These are phyloP conservation scores for Danaus plexippus DNA, from an alignment of 1,140 invertebrate species.

Conservation along the genomic window DNA sequence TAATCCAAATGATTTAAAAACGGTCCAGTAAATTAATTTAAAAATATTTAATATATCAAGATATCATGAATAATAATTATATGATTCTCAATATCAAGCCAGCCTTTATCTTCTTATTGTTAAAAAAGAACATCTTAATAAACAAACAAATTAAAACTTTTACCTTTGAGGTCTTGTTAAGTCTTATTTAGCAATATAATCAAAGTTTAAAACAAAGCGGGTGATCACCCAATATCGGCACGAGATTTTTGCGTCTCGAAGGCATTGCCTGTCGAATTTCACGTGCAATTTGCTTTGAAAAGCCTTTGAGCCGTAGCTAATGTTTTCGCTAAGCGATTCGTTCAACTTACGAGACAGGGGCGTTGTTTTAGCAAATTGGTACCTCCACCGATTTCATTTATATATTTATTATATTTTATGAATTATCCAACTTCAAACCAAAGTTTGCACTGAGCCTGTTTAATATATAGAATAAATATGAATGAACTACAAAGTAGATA, in stretches of 20 bases:
- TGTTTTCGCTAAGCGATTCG: constrained; percentile 64
- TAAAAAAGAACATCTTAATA: background rate
- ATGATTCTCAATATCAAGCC: no score
- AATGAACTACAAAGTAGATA: no score
- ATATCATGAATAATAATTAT: no score
- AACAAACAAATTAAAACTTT: constrained; percentile 10
- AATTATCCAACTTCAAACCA: no score
- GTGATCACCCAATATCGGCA: constrained; percentile 27
- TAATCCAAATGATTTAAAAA: no score
- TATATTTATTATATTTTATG: background rate
- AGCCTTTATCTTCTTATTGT: no score
- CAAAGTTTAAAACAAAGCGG: constrained; percentile 24
- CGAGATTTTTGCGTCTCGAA: constrained; percentile 33
- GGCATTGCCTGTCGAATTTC: constrained; percentile 54
- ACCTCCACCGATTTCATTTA: constrained; percentile 9
- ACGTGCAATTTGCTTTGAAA: constrained; percentile 61
- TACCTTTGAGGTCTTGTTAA: constrained; percentile 14
- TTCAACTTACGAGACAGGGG: constrained; percentile 50
- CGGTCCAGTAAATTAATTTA: no score
- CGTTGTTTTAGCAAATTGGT: constrained; percentile 48
- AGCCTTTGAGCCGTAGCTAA: constrained; percentile 61
- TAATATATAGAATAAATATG: no score
- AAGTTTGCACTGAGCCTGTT: no score
- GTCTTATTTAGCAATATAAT: constrained; percentile 22
- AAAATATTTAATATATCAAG: no score